Conservation (phyloP, 1,140 invertebrate genomes). For the Lepidurus packardi region DNA sequence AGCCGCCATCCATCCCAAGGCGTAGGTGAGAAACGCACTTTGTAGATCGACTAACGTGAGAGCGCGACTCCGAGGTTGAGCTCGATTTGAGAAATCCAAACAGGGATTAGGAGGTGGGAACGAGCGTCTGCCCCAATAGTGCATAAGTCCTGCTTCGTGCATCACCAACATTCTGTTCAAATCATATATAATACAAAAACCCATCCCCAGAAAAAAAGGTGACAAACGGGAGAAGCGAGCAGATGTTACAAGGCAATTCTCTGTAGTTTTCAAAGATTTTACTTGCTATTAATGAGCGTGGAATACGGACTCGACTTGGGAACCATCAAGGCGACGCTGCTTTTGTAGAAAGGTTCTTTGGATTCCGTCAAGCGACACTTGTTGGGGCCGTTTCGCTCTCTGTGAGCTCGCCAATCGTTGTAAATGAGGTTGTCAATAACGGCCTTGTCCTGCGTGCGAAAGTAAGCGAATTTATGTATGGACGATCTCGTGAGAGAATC, state of each 20-base stretch:
- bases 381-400: neutral
- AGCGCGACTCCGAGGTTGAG: neutral
- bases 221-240: no score
- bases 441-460: neutral
- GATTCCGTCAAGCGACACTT: slow-evolving; percentile 2
- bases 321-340: neutral
- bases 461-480: no score
- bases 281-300: neutral
- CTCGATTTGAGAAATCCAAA: slow-evolving; percentile 11
- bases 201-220: no score
- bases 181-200: no score
- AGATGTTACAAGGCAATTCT: no score
- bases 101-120: slow-evolving; percentile 17
- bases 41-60: neutral
- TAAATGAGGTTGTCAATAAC: neutral
- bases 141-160: neutral
- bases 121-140: neutral
- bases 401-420: neutral
- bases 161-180: neutral
- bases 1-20: slow-evolving; percentile 2
- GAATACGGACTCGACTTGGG: neutral
- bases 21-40: neutral
- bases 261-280: neutral
- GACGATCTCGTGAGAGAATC: no score
- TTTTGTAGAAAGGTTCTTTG: neutral